These are phyloP conservation scores for Drosophila ohnishii DNA, from an alignment of 1,140 invertebrate genomes.

Conservation along the genomic window DNA sequence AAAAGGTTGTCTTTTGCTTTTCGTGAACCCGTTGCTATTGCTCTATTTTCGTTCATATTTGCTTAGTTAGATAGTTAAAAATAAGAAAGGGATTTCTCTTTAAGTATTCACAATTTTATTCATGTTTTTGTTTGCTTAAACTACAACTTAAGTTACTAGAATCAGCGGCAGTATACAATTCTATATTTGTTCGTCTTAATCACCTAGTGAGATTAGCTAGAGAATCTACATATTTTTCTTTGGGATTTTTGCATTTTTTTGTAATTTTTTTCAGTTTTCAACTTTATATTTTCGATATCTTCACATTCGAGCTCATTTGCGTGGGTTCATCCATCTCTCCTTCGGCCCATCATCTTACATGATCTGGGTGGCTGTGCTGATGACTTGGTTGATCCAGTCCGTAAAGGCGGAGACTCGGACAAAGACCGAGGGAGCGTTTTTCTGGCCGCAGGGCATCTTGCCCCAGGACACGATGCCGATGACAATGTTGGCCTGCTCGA, in stretches of 20 bases:
- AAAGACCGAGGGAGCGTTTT: constrained; percentile 89
- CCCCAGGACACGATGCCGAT: constrained; percentile 83
- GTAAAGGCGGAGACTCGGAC: constrained; percentile 87
- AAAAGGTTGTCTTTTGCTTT: background rate
- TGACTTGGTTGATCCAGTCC: constrained; percentile 85
- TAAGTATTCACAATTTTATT: constrained; percentile 24
- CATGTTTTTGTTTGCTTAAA: constrained; percentile 35
- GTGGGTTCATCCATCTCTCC: constrained; percentile 4
- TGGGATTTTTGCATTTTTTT: constrained; percentile 34
- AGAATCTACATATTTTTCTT: constrained; percentile 48
- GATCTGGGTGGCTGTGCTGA: constrained; percentile 63
- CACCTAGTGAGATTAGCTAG: constrained; percentile 64
- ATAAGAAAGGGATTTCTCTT: constrained; percentile 15
- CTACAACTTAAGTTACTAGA: constrained; percentile 18
- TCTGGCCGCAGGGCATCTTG: constrained; percentile 83
- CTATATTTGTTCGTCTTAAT: constrained; percentile 38
- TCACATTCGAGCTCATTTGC: constrained; percentile 57
- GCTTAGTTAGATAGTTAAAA: constrained; percentile 17
- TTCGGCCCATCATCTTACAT: constrained; percentile 42
- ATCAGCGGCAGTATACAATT: constrained; percentile 43
- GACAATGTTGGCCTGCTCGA: constrained; percentile 63
- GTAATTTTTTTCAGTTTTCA: constrained; percentile 25
- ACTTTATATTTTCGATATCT: constrained; percentile 43
- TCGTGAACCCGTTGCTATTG: background rate
- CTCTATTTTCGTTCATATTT: constrained; percentile 14